Evolutionary conservation across 1,140 invertebrate species (phyloP).

Genomic region (Formica selysi): DNA sequence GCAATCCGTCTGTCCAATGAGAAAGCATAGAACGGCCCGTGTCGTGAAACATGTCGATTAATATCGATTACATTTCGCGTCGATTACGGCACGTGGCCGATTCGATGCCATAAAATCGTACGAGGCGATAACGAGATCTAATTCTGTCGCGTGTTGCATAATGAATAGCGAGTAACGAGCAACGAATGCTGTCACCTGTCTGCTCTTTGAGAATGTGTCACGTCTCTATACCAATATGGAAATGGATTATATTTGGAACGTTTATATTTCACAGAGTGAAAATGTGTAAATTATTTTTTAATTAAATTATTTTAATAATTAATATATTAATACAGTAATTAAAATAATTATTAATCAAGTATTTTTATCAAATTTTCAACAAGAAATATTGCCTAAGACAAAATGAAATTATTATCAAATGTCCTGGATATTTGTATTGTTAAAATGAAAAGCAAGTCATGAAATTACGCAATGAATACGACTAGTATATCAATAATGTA

Average conservation of each 20-base stretch:
- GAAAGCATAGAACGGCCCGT: not conserved
- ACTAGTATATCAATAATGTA: not conserved
- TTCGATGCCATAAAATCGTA: conserved; percentile 46
- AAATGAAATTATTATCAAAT: not conserved
- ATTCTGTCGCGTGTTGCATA: conserved; percentile 55
- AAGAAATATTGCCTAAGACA: not conserved
- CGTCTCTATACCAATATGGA: not conserved
- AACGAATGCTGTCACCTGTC: conserved; percentile 42
- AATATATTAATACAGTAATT: not conserved
- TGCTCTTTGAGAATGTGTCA: not conserved
- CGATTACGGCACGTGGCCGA: conserved; percentile 42
- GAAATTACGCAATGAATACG: not conserved
- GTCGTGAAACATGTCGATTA: conserved; percentile 33
- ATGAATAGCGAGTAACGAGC: conserved; percentile 54
- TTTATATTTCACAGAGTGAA: not conserved
- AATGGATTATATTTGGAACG: not conserved
- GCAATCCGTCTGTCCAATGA: not conserved
- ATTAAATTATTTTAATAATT: not conserved
- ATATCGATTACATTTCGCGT: conserved; percentile 20
- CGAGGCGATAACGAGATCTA: conserved; percentile 55
- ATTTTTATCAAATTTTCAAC: not conserved
- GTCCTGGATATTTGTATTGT: not conserved
- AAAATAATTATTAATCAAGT: not conserved
- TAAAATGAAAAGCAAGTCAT: not conserved
- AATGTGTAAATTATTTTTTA: conserved; percentile 20